These are phyloP conservation scores for Lamproptera curius DNA, from an alignment of 2,888 invertebrate genomes.

Conservation along the genomic window DNA sequence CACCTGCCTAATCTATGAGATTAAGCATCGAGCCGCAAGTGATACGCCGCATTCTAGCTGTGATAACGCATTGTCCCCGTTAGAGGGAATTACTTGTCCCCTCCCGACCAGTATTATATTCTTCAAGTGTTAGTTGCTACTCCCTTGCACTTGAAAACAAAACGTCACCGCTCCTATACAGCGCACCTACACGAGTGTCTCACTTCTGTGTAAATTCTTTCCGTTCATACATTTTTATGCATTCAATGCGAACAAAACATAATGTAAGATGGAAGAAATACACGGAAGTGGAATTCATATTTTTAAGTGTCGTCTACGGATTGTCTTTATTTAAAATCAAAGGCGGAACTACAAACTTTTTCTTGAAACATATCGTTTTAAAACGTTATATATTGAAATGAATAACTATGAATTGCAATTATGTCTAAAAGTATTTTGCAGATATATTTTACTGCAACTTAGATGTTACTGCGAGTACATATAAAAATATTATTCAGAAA, in stretches of 20 bases:
- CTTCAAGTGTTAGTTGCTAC: conserved; percentile 34
- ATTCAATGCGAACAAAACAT: conserved; percentile 3
- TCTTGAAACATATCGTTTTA: too few relatives aligned
- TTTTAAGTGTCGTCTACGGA: too few relatives aligned
- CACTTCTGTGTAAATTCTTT: conserved; percentile 4
- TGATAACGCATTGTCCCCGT: conserved; percentile 54
- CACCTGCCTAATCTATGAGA: conserved; percentile 30
- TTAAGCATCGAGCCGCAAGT: conserved; percentile 25
- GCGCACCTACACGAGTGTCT: conserved; percentile 12
- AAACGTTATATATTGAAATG: too few relatives aligned
- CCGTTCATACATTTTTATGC: neutral
- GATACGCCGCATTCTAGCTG: conserved; percentile 37
- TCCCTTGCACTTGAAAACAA: conserved; percentile 48
- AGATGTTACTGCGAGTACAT: too few relatives aligned
- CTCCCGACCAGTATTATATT: conserved; percentile 32
- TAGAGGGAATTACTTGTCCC: conserved; percentile 53
- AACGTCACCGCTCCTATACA: conserved; percentile 21
- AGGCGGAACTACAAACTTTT: too few relatives aligned
- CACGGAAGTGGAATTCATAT: too few relatives aligned
- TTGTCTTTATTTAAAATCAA: too few relatives aligned
- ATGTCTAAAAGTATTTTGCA: too few relatives aligned
- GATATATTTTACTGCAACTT: too few relatives aligned
- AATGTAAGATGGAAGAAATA: too few relatives aligned
- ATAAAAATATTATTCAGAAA: too few relatives aligned
- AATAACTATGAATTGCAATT: too few relatives aligned